A percentile compares a stretch with the other conserved stretches of the same genome.
These are phyloP conservation scores for Platysternon megacephalum DNA, from an alignment of 2,113 vertebrate genomes.

Conservation along the genomic window DNA sequence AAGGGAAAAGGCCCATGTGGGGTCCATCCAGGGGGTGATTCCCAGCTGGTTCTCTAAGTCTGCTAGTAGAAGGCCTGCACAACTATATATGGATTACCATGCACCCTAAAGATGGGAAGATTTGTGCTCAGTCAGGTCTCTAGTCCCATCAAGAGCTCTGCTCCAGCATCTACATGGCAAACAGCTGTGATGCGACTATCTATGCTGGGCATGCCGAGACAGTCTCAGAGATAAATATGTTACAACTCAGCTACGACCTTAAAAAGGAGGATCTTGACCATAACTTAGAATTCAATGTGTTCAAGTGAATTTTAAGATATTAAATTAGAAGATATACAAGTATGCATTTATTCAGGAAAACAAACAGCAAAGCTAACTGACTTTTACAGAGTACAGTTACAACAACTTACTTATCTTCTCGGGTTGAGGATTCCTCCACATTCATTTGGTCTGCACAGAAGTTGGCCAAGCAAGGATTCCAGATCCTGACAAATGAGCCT, in stretches of 20 bases:
- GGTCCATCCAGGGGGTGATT: not conserved
- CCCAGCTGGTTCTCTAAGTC: not conserved
- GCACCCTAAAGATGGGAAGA: not conserved
- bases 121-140: not conserved
- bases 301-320: not conserved
- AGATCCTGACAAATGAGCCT: not conserved
- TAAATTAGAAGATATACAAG: not conserved
- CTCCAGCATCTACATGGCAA: not conserved
- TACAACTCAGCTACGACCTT: not conserved
- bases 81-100: not conserved
- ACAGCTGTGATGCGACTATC: fast-evolving
- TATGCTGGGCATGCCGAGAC: not conserved
- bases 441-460: not conserved
- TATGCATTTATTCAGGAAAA: not conserved
- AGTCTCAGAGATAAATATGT: no score
- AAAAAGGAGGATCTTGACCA: not conserved
- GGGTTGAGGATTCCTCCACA: not conserved
- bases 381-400: not conserved
- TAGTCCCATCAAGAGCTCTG: not conserved
- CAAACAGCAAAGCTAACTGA: not conserved
- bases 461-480: not conserved
- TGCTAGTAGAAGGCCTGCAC: not conserved
- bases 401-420: not conserved
- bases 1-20: not conserved
- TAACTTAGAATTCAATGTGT: not conserved